Conservation (phyloP, 2,113 vertebrate species). For the Anolis sagrei region DNA sequence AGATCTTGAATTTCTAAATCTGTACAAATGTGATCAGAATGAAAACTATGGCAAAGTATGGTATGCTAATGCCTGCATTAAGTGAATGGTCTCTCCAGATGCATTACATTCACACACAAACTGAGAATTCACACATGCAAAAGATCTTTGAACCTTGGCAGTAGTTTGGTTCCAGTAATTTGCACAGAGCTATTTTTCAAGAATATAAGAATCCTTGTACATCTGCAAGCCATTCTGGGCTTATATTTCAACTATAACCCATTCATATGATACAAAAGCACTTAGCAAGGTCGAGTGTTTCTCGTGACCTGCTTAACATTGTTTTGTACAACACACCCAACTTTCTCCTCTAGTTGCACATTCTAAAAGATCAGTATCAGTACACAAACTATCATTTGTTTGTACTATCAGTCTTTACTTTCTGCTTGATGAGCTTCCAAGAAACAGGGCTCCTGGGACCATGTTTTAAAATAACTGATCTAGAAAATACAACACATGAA, state of each 20-base stretch:
- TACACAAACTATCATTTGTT: neutral
- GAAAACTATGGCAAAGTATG: neutral
- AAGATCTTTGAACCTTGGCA: too few species aligned
- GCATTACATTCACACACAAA: too few species aligned
- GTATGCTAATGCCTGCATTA: neutral
- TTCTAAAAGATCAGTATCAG: neutral
- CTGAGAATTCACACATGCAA: too few species aligned
- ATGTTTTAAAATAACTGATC: neutral
- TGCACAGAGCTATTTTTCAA: too few species aligned
- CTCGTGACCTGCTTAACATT: neutral
- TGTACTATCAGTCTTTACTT: neutral
- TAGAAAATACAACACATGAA: neutral
- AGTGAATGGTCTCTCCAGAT: too few species aligned
- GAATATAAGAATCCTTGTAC: neutral
- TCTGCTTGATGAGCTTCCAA: neutral
- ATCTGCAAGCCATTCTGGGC: neutral
- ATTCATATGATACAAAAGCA: neutral
- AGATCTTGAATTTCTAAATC: neutral
- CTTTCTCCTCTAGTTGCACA: neutral
- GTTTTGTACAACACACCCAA: neutral
- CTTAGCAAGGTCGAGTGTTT: neutral
- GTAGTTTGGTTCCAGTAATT: too few species aligned
- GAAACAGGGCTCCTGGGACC: neutral
- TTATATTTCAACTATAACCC: neutral
- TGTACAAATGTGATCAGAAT: neutral